phyloP scores from a whole-genome alignment of 1,140 invertebrate genomes.

The Papilio helenus region DNA sequence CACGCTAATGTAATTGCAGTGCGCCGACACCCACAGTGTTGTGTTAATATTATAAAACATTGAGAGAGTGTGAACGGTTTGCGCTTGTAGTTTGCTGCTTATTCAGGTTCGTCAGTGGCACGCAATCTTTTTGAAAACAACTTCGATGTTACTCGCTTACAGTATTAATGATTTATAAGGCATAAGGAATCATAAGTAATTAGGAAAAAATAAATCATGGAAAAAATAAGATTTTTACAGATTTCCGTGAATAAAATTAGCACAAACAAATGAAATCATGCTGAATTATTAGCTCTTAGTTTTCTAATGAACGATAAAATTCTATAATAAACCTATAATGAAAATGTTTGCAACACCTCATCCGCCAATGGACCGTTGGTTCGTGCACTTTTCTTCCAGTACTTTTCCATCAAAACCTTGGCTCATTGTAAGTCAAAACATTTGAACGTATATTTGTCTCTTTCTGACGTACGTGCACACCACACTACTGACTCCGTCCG shows the following conservation, averaged over 20 bases:
- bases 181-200: background rate
- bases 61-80: conserved; percentile 50
- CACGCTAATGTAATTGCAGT: conserved; percentile 41
- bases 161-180: background rate
- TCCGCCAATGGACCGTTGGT: conserved; percentile 46
- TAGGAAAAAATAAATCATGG: background rate
- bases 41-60: conserved; percentile 47
- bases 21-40: conserved; percentile 42
- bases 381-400: conserved; percentile 65
- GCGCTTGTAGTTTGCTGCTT: conserved; percentile 49
- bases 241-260: background rate
- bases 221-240: background rate
- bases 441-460: conserved; percentile 43
- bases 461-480: conserved; percentile 24
- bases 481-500: conserved; percentile 2
- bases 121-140: conserved; percentile 61
- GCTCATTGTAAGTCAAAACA: conserved; percentile 52
- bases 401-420: conserved; percentile 67
- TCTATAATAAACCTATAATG: conserved; percentile 2
- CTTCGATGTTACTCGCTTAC: conserved; percentile 42
- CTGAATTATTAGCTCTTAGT: background rate
- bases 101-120: conserved; percentile 58
- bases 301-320: conserved; percentile 1
- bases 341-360: conserved; percentile 56
- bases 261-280: conserved; percentile 1